phyloP scores from a whole-genome alignment of 2,797 vertebrate genomes.

The Sandelia bainsii region DNA sequence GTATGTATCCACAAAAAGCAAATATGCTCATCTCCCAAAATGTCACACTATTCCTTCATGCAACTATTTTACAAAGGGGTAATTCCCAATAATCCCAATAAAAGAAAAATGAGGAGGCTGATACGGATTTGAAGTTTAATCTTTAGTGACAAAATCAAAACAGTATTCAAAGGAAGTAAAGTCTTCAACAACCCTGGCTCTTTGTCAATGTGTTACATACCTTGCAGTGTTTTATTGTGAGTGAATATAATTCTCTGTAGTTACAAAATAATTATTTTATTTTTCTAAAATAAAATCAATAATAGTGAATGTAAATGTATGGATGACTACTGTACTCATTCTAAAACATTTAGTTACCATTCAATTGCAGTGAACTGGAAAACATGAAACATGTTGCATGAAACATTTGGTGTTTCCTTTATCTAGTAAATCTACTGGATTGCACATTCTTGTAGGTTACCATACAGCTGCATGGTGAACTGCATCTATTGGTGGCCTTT shows the following conservation, averaged over 20 bases:
- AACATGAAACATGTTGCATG: slow-evolving; percentile 30
- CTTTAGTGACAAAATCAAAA: slow-evolving; percentile 79
- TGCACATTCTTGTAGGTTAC: slow-evolving; percentile 65
- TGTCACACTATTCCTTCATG: too few relatives aligned
- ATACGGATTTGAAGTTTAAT: slow-evolving; percentile 69
- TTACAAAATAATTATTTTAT: slow-evolving; percentile 71
- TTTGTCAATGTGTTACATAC: slow-evolving; percentile 63
- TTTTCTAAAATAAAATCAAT: slow-evolving; percentile 62
- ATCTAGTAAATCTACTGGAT: slow-evolving; percentile 53
- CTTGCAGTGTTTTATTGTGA: slow-evolving; percentile 57
- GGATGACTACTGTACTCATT: slow-evolving; percentile 45
- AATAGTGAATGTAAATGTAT: slow-evolving; percentile 52
- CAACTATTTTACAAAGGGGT: slow-evolving; percentile 21
- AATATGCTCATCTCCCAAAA: too few relatives aligned
- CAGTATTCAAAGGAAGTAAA: slow-evolving; percentile 72
- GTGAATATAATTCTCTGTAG: slow-evolving; percentile 70
- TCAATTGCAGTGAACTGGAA: slow-evolving; percentile 63
- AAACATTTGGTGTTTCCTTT: slow-evolving; percentile 31
- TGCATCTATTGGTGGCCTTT: slow-evolving; percentile 49
- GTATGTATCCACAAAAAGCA: too few relatives aligned
- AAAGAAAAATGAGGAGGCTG: slow-evolving; percentile 53
- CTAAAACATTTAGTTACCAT: slow-evolving; percentile 56
- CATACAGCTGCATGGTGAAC: slow-evolving; percentile 57
- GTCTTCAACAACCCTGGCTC: slow-evolving; percentile 72
- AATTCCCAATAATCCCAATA: slow-evolving; percentile 6